Base-by-base conservation (phyloP, 2,888 invertebrate species). In the Melipona beecheii region DNA sequence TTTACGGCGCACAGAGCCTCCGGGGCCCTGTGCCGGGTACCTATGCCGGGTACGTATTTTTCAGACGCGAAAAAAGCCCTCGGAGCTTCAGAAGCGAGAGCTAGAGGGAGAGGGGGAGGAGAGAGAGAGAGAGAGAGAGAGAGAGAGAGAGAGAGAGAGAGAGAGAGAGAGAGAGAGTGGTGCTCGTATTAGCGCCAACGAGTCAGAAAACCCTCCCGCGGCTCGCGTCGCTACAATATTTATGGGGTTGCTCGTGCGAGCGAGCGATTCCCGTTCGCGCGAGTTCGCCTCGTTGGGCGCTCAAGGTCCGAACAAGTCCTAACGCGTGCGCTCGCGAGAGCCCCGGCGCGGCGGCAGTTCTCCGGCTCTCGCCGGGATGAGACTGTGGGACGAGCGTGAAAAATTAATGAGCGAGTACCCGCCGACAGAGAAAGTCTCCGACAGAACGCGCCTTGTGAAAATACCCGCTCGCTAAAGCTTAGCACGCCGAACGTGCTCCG, bases 221-320 rank as follows among this genome's bases (percentile, higher is more conserved):
- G 91, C 88, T 90, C 89, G 86, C 90, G 90, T 89, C 91, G 89
- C 89, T 90, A 90, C 90, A 92, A 92, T 92, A 92, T 92, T 92
- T 92, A 92, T 92, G 88, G 92, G 92, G 92, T 92, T 92, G 91
- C 89, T 89, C 91, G 92, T 92, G 91, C 93, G 91, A 92, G 89
- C 91, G 92, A 91, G 91, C 92, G 92, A 92, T 92, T 92, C 90
- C 85, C 88, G 90, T 90, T 91, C 92, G 91, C 91, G 91, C 92
- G 91, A 92, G 91, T 91, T 92, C 92, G 92, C 91, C 91, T 87
- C 90, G 92, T 89, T 92, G 91, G 86, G 83, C 91, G 89, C 89
- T 89, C 90, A 91, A 91, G 89, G 90, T 90, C 89, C 87, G 90
- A 90, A 86, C 89, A 85, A 90, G 85, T 90, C 86, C 89, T 89